phyloP scores from a whole-genome alignment of 2,888 invertebrate species.

The Cephus runcator region DNA sequence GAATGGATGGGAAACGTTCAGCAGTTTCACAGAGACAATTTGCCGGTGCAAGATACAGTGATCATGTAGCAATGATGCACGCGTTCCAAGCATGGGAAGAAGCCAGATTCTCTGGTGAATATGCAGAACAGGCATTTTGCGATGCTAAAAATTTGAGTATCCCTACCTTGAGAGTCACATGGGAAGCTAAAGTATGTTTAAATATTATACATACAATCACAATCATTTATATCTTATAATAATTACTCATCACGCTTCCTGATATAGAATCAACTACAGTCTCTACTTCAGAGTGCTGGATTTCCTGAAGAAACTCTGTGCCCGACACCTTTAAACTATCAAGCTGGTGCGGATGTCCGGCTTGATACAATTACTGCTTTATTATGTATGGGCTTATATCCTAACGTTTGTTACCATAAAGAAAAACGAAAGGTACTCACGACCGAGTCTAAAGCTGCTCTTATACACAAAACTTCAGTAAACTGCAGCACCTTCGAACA shows the following conservation, averaged over 20 bases:
- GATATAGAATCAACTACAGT: conserved; percentile 73
- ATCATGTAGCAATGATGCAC: conserved; percentile 94
- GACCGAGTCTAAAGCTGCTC: conserved; percentile 92
- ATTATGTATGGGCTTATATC: conserved; percentile 92
- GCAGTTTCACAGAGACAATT: conserved; percentile 87
- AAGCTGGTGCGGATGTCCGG: conserved; percentile 79
- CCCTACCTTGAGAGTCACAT: conserved; percentile 90
- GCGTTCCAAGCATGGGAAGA: conserved; percentile 89
- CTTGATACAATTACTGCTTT: conserved; percentile 87
- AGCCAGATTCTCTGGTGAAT: conserved; percentile 75
- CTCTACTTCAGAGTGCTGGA: conserved; percentile 78
- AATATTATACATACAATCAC: neutral
- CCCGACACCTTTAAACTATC: conserved; percentile 79
- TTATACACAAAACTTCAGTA: conserved; percentile 97
- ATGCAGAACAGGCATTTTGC: conserved; percentile 86
- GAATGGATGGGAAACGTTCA: conserved; percentile 79
- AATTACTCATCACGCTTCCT: conserved; percentile 14
- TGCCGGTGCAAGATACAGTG: conserved; percentile 88
- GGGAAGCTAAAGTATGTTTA: conserved; percentile 81
- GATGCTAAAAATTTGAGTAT: conserved; percentile 90
- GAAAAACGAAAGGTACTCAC: conserved; percentile 96
- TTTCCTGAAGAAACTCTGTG: conserved; percentile 90
- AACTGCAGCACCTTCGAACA: conserved; percentile 89
- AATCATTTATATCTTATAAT: neutral
- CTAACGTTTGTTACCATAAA: conserved; percentile 95